Percentiles rank a stretch among this genome's conserved stretches.
phyloP scores from a whole-genome alignment of 2,888 invertebrate species.

The Troilus luridus region DNA sequence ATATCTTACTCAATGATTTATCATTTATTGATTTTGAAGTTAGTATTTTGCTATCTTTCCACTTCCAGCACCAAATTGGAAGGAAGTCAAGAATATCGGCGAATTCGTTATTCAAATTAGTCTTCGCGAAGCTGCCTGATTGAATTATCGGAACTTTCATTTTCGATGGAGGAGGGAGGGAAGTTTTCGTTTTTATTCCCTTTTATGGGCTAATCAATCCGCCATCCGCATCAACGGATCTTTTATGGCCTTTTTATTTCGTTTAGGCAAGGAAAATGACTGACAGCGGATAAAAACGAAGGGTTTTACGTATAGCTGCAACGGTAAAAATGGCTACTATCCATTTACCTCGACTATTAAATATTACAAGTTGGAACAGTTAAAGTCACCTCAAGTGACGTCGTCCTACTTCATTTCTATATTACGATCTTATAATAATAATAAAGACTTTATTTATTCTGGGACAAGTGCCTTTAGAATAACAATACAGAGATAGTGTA shows the following conservation, averaged over 20 bases:
- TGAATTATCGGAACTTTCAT: background rate
- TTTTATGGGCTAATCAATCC: slow-evolving; percentile 13
- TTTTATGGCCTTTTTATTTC: background rate
- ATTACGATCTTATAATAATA: too few relatives aligned
- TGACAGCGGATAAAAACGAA: background rate
- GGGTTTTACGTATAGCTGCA: background rate
- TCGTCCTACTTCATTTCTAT: too few relatives aligned
- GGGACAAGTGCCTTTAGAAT: too few relatives aligned
- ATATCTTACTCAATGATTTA: background rate
- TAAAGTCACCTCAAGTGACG: too few relatives aligned
- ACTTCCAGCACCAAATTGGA: background rate
- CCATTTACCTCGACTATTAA: too few relatives aligned
- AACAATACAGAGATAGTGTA: too few relatives aligned
- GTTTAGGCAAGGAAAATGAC: background rate
- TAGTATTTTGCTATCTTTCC: background rate
- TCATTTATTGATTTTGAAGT: background rate
- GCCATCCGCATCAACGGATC: background rate
- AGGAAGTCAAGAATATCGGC: background rate
- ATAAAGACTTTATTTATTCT: too few relatives aligned
- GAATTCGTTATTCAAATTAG: slow-evolving; percentile 22
- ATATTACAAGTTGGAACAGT: too few relatives aligned
- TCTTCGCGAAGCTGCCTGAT: background rate
- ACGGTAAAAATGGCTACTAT: background rate
- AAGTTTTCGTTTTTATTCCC: background rate
- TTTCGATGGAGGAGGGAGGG: background rate